phyloP scores from a whole-genome alignment of 2,888 invertebrate species.

The Euphydryas editha region DNA sequence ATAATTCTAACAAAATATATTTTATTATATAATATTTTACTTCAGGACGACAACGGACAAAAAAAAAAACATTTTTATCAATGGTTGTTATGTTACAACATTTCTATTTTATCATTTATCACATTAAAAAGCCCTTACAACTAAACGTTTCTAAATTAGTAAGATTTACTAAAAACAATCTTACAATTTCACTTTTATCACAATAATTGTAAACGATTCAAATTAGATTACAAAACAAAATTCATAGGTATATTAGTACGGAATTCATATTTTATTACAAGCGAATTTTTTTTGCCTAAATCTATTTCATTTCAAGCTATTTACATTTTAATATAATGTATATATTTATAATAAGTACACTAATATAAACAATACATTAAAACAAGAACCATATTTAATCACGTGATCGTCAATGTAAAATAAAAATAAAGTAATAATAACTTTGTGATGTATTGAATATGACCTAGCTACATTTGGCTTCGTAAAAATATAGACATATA shows the following conservation, averaged over 20 bases:
- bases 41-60: too few relatives aligned
- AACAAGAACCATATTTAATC: constrained; percentile 5
- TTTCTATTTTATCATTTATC: constrained; percentile 23
- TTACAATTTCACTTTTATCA: constrained; percentile 25
- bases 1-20: too few relatives aligned
- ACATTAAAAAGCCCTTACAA: constrained; percentile 29
- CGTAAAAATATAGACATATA: constrained; percentile 11
- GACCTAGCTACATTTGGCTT: constrained; percentile 21
- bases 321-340: constrained; percentile 17
- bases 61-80: not conserved
- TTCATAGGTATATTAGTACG: not conserved
- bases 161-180: constrained; percentile 17
- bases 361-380: constrained; percentile 16
- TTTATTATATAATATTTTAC: too few relatives aligned
- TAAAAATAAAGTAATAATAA: constrained; percentile 6
- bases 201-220: constrained; percentile 16
- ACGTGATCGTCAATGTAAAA: not conserved
- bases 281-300: constrained; percentile 15
- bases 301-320: constrained; percentile 23
- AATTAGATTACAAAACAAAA: not conserved
- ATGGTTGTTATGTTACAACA: not conserved
- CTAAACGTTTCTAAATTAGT: constrained; percentile 20
- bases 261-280: constrained; percentile 4
- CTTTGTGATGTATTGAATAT: constrained; percentile 12
- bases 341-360: constrained; percentile 24